Conservation (phyloP, 2,797 vertebrate genomes). For the Phataginus tricuspis region DNA sequence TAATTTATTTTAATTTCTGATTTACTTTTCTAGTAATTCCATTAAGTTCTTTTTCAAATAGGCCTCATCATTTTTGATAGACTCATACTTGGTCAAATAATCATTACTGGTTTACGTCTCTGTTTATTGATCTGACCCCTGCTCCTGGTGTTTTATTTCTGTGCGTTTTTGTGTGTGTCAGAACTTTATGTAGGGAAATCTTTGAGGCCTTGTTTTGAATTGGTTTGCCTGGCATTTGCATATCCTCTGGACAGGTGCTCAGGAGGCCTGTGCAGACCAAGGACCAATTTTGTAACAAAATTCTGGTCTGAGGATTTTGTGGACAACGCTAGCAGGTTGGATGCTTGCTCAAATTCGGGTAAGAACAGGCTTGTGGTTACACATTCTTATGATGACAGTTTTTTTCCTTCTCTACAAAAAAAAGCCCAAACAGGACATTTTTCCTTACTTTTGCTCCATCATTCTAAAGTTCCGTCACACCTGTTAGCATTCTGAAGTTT, state of each 20-base stretch:
- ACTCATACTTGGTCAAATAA: neutral
- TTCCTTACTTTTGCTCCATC: neutral
- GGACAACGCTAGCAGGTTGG: neutral
- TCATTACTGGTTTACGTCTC: neutral
- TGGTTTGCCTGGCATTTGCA: neutral
- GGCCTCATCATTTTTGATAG: neutral
- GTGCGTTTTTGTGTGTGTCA: neutral
- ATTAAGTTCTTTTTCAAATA: neutral
- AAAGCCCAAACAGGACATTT: neutral
- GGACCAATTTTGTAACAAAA: neutral
- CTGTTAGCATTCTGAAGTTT: neutral
- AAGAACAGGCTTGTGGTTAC: neutral
- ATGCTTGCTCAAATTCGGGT: neutral
- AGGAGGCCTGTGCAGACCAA: neutral
- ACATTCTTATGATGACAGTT: neutral
- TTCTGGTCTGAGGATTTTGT: neutral
- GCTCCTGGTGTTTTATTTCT: neutral
- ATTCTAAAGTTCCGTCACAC: neutral
- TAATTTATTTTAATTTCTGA: neutral
- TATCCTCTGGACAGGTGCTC: neutral
- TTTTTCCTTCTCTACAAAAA: neutral
- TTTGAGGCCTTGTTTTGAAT: neutral
- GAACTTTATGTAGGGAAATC: neutral
- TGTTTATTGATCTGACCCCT: neutral
- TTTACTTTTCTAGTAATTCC: constrained; percentile 22